phyloP scores from a whole-genome alignment of 2,888 invertebrate genomes.

The Eumerus sabulonum region DNA sequence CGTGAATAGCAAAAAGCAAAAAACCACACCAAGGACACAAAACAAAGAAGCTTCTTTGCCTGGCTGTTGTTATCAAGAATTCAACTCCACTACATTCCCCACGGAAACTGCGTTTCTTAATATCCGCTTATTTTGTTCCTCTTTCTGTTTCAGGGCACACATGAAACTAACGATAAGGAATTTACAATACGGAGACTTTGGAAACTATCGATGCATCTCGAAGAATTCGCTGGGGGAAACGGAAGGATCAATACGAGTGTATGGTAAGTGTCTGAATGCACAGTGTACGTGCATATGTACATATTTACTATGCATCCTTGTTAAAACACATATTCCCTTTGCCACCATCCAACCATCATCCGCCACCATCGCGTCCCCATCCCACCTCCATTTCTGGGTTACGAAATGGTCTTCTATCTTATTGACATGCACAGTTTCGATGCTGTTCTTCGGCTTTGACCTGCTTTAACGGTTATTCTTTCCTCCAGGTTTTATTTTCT shows the following conservation, averaged over 20 bases:
- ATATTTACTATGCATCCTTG: slow-evolving; percentile 30
- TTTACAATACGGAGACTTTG: slow-evolving; percentile 91
- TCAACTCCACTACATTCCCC: slow-evolving; percentile 33
- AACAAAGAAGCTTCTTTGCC: slow-evolving; percentile 45
- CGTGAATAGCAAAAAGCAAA: slow-evolving; percentile 26
- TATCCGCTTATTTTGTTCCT: slow-evolving; percentile 67
- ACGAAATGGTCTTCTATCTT: slow-evolving; percentile 49
- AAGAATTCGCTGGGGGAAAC: slow-evolving; percentile 96
- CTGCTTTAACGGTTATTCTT: slow-evolving; percentile 50
- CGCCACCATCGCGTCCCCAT: slow-evolving; percentile 6
- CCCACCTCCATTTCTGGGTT: slow-evolving; percentile 11
- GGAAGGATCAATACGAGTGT: slow-evolving; percentile 93
- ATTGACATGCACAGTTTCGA: slow-evolving; percentile 28
- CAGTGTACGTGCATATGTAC: slow-evolving; percentile 4
- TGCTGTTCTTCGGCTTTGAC: slow-evolving; percentile 40
- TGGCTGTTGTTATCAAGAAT: slow-evolving; percentile 23
- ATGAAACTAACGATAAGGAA: slow-evolving; percentile 93
- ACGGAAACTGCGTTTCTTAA: slow-evolving; percentile 59
- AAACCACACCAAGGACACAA: slow-evolving; percentile 13
- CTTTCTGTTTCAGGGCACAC: slow-evolving; percentile 82
- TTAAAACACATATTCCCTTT: slow-evolving; percentile 43
- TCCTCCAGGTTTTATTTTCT: slow-evolving; percentile 62
- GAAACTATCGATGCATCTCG: slow-evolving; percentile 94
- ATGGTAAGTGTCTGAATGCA: slow-evolving; percentile 83
- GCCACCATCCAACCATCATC: slow-evolving; percentile 1